phyloP scores from a whole-genome alignment of 2,888 invertebrate species.

The Isotomurus palustris region DNA sequence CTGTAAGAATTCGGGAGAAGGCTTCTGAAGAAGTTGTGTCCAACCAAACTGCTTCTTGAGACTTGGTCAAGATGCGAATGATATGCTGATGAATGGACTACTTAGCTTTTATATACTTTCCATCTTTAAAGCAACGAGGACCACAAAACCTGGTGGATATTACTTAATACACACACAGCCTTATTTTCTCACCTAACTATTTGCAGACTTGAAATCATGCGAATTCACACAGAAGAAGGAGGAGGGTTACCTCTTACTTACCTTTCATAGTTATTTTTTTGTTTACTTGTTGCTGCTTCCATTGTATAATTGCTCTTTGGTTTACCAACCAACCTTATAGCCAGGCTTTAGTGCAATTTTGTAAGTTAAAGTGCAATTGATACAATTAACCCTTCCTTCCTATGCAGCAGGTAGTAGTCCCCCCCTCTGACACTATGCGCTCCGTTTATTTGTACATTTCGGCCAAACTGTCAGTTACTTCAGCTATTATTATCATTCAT shows the following conservation, averaged over 20 bases:
- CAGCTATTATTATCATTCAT: too few relatives aligned
- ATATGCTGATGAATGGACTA: not conserved
- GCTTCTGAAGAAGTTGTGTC: not conserved
- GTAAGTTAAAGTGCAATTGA: not conserved
- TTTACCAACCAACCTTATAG: conserved; percentile 37
- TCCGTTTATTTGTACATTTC: too few relatives aligned
- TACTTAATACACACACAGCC: too few relatives aligned
- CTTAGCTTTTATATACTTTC: not conserved
- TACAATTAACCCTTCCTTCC: conserved; percentile 4
- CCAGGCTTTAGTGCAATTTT: not conserved
- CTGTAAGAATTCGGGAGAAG: too few relatives aligned
- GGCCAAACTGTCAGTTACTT: too few relatives aligned
- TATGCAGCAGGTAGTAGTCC: too few relatives aligned
- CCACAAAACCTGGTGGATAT: too few relatives aligned
- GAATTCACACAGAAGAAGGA: too few relatives aligned
- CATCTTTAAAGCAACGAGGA: too few relatives aligned
- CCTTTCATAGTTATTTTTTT: not conserved
- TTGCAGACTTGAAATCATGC: too few relatives aligned
- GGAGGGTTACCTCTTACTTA: not conserved
- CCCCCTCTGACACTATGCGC: too few relatives aligned
- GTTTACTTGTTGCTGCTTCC: conserved; percentile 8
- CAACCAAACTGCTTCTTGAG: not conserved
- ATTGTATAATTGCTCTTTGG: conserved; percentile 32
- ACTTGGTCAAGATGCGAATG: not conserved
- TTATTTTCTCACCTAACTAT: too few relatives aligned